These are phyloP conservation scores for Sinella curviseta DNA, from an alignment of 1,140 invertebrate species.

Conservation along the genomic window DNA sequence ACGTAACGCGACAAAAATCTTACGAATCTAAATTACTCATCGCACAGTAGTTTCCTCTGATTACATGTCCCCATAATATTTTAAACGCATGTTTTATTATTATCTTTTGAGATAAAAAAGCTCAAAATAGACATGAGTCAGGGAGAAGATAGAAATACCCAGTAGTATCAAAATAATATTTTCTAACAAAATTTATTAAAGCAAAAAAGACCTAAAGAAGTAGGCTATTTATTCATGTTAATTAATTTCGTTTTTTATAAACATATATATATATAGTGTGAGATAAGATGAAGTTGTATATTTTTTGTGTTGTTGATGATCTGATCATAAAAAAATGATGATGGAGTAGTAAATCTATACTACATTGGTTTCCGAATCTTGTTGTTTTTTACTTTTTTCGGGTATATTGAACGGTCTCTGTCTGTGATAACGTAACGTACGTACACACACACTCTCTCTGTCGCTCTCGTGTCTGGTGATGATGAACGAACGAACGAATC, in stretches of 20 bases:
- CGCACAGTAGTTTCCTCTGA: no score
- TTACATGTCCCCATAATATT: no score
- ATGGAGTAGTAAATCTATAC: not conserved
- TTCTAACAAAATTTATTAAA: no score
- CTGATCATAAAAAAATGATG: not conserved
- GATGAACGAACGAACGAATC: conserved; percentile 5
- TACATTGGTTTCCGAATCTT: conserved; percentile 27
- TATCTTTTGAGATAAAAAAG: not conserved
- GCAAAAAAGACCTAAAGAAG: no score
- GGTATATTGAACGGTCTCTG: conserved; percentile 18
- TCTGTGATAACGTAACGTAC: not conserved
- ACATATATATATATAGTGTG: no score
- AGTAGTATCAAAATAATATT: no score
- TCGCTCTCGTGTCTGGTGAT: not conserved
- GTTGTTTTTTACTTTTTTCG: conserved; percentile 22
- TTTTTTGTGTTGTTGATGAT: not conserved
- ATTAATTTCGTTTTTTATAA: no score
- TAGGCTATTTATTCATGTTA: no score
- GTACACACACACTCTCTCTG: no score
- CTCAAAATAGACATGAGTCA: not conserved
- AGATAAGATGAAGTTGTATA: not conserved
- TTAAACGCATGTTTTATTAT: no score
- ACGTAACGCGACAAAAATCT: not conserved
- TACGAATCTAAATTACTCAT: no score
- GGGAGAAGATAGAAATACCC: no score